phyloP scores from a whole-genome alignment of 2,113 vertebrate genomes.

The Phylloscopus trochiloides region DNA sequence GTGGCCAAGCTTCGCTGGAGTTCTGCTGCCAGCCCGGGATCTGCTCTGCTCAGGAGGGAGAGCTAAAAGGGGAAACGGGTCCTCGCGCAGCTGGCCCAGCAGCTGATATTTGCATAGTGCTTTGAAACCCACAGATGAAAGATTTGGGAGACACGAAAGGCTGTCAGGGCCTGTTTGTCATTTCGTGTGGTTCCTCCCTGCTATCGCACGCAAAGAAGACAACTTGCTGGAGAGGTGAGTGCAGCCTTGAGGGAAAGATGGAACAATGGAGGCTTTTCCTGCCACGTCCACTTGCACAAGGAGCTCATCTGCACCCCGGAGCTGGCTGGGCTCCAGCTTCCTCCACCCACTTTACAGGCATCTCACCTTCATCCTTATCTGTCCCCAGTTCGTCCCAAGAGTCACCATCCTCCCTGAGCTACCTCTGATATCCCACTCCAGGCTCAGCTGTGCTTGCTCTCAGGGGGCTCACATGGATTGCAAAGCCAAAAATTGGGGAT shows the following conservation, averaged over 20 bases:
- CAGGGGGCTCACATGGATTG: rapidly evolving
- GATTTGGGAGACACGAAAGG: not conserved
- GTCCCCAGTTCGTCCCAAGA: rapidly evolving
- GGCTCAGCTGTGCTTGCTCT: not conserved
- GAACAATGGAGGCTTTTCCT: not conserved
- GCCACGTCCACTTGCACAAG: not conserved
- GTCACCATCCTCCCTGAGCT: not conserved
- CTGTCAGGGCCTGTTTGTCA: not conserved
- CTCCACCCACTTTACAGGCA: not conserved
- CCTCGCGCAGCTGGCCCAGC: not conserved
- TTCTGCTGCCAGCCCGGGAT: not conserved
- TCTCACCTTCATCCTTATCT: not conserved
- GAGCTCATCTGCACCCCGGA: not conserved
- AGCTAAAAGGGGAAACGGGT: not conserved
- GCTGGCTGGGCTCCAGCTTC: not conserved
- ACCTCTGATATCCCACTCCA: not conserved
- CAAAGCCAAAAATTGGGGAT: not conserved
- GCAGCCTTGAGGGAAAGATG: not conserved
- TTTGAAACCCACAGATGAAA: constrained; percentile 15
- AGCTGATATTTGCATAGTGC: not conserved
- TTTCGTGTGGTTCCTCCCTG: not conserved
- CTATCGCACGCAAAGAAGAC: not conserved
- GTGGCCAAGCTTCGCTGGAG: not conserved
- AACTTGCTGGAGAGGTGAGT: not conserved
- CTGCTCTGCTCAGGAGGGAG: not conserved